Conservation (phyloP, 2,113 vertebrate genomes). For the Mungos mungo region DNA sequence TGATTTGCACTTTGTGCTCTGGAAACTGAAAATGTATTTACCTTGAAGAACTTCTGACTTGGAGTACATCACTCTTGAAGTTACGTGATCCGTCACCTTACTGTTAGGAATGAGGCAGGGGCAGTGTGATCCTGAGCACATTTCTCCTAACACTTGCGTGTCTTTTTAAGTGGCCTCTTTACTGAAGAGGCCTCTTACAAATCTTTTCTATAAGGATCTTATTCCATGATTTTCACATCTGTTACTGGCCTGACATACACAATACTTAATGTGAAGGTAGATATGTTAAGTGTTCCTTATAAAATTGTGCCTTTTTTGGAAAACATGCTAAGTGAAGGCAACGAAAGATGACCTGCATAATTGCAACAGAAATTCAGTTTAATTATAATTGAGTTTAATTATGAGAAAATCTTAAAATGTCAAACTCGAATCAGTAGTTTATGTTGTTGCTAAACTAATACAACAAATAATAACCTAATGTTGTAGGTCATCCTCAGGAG, state of each 20-base stretch:
- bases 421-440: slow-evolving; percentile 42
- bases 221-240: neutral
- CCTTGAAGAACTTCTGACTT: slow-evolving; percentile 12
- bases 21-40: slow-evolving; percentile 35
- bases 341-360: neutral
- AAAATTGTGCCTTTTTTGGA: neutral
- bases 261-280: neutral
- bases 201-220: neutral
- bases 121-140: neutral
- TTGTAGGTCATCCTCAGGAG: slow-evolving; percentile 8
- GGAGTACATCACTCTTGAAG: neutral
- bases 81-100: neutral
- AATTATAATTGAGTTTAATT: slow-evolving; percentile 41
- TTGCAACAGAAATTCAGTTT: neutral
- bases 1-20: slow-evolving; percentile 27
- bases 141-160: neutral
- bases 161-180: neutral
- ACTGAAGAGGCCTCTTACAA: neutral
- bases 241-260: neutral
- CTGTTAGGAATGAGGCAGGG: neutral
- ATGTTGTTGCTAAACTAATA: slow-evolving; percentile 3
- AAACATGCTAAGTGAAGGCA: neutral
- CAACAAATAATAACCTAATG: slow-evolving; percentile 42
- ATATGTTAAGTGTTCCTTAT: neutral
- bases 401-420: slow-evolving; percentile 52